Base-by-base conservation (phyloP, 2,888 invertebrate genomes). In the Hemaris fuciformis region DNA sequence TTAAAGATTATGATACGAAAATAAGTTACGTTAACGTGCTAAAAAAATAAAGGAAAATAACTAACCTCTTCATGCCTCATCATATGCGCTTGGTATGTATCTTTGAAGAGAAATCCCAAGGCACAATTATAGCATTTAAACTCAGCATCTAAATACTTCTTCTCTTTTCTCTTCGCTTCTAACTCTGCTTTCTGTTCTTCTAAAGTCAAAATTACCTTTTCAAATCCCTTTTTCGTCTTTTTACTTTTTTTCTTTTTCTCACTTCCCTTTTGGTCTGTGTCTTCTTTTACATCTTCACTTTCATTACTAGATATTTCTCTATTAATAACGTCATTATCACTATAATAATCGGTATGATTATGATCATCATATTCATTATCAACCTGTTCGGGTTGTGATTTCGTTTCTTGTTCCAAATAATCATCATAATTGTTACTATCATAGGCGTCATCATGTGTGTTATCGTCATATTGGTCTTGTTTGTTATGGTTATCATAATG, bases 11-110 rank as follows among this genome's bases (percentile, higher is more conserved):
- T n/a, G n/a, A n/a, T n/a, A n/a, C n/a, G n/a, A n/a, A n/a, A n/a
- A n/a, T n/a, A 27, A 23, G 20, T 46, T 59, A 34, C 13, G 34
- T 34, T 25, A 34, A 34, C 0, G 10, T 0, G 1, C 1, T 22
- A 58, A 25, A 10, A 25, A n/a, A 38, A 56, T 41, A n/a, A 41
- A 6, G 23, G 25, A 46, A 23, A n/a, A 18, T 46, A 34, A 34
- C 69, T 64, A 69, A 91, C 91, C 83, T 92, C 92, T 74, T 92
- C 92, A 74, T 92, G 92, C 2, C 92, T 73, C 88, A 92, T 90
- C 91, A 91, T 92, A 67, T 92, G 92, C 0, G 88, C 76, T 53
- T 91, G 91, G 67, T 91, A 89, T 0, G 90, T 85, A 62, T 91
- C 91, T 41, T 91, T 91, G 8, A 90, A 91, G 1, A 91, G 60